Conservation (phyloP, 2,888 invertebrate species). For the Argynnis bischoffii region DNA sequence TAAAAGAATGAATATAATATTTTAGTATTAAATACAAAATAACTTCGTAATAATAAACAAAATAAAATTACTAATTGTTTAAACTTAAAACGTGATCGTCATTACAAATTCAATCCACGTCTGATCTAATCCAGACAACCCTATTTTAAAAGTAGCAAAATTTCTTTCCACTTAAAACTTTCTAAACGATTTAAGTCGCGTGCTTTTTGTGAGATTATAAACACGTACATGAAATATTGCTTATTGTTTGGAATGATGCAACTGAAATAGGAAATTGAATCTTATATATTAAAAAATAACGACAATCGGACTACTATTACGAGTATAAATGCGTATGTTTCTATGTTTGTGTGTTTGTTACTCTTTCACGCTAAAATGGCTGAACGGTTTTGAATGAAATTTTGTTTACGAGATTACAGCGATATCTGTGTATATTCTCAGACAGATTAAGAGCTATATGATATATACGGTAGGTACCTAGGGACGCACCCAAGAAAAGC, state of each 20-base stretch:
- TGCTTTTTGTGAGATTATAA: constrained; percentile 34
- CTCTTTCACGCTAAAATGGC: too few relatives aligned
- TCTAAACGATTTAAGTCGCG: constrained; percentile 37
- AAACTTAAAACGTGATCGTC: background rate
- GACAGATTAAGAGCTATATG: too few relatives aligned
- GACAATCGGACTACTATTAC: background rate
- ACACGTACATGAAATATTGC: constrained; percentile 34
- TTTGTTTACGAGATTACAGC: too few relatives aligned
- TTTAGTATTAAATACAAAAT: too few relatives aligned
- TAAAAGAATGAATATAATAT: too few relatives aligned
- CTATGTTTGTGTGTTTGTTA: too few relatives aligned
- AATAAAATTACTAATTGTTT: too few relatives aligned
- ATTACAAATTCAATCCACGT: background rate
- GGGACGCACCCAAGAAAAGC: too few relatives aligned
- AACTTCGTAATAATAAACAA: too few relatives aligned
- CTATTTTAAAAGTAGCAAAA: constrained; percentile 18
- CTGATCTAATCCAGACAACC: constrained; percentile 2
- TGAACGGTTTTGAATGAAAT: too few relatives aligned
- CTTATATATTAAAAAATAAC: background rate
- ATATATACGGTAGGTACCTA: too few relatives aligned
- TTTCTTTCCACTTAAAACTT: constrained; percentile 27
- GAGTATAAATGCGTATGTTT: background rate
- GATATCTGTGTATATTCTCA: too few relatives aligned
- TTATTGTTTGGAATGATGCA: constrained; percentile 26
- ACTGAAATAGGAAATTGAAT: background rate